phyloP scores from a whole-genome alignment of 2,888 invertebrate species.

The Carcina quercana region DNA sequence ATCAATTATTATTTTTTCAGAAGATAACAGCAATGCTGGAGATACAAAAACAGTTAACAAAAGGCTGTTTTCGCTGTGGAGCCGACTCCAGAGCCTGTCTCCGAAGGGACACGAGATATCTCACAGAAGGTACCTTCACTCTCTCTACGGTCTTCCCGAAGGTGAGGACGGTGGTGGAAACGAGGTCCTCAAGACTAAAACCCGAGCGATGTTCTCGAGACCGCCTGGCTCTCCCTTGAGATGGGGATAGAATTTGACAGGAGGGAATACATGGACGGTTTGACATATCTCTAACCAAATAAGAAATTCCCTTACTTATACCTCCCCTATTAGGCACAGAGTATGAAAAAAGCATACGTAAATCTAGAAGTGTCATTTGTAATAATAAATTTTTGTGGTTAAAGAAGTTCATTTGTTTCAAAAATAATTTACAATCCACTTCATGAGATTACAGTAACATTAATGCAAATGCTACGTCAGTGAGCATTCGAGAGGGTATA shows the following conservation, averaged over 20 bases:
- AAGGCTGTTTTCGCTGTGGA: constrained; percentile 62
- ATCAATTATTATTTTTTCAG: constrained; percentile 38
- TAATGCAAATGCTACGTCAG: too few species aligned
- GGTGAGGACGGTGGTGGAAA: constrained; percentile 31
- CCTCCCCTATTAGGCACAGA: too few species aligned
- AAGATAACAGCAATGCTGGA: constrained; percentile 22
- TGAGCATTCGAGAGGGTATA: too few species aligned
- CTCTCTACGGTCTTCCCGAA: constrained; percentile 53
- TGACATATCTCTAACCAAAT: too few species aligned
- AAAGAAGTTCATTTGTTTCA: too few species aligned
- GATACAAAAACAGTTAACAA: constrained; percentile 44
- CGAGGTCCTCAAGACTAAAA: constrained; percentile 52
- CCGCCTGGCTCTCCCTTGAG: constrained; percentile 64
- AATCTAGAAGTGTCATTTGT: too few species aligned
- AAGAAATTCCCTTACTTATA: too few species aligned
- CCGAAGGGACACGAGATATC: constrained; percentile 60
- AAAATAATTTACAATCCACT: too few species aligned
- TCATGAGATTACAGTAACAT: too few species aligned
- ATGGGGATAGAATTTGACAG: constrained; percentile 45
- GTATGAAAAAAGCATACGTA: too few species aligned
- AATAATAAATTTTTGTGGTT: too few species aligned
- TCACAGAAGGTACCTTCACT: constrained; percentile 54
- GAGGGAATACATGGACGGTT: not conserved
- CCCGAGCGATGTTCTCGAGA: constrained; percentile 46
- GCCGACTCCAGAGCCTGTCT: constrained; percentile 55